A percentile compares a stretch with the other conserved stretches of the same genome.
Conservation (phyloP, 2,797 vertebrate species). For the Scyliorhinus canicula region DNA sequence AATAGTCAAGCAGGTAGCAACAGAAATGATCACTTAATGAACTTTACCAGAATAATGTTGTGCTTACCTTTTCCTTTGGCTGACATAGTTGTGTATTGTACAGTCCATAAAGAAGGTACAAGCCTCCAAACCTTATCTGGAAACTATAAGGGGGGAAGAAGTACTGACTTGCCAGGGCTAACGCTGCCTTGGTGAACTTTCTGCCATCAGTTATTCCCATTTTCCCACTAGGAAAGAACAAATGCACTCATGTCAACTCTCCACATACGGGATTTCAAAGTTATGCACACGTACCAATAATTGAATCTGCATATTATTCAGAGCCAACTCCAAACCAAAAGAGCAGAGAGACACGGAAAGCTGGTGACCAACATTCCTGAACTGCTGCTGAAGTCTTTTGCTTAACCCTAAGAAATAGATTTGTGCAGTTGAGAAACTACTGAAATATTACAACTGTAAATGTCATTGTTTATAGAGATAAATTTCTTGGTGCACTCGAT, state of each 20-base stretch:
- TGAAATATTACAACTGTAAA: neutral
- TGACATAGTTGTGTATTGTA: conserved; percentile 67
- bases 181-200: conserved; percentile 62
- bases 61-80: conserved; percentile 75
- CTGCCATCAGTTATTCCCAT: conserved; percentile 59
- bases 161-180: conserved; percentile 63
- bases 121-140: conserved; percentile 84
- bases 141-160: conserved; percentile 82
- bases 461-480: neutral
- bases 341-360: neutral
- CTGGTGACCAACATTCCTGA: neutral
- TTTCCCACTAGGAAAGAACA: conserved; percentile 62
- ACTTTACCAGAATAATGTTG: neutral
- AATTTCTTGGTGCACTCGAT: neutral
- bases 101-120: conserved; percentile 81
- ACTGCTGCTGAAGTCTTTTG: neutral
- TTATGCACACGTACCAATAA: neutral
- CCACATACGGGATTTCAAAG: neutral
- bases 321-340: neutral
- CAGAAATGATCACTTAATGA: neutral
- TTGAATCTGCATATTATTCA: neutral
- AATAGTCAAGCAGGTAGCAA: neutral
- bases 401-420: neutral
- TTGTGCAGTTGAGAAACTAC: neutral
- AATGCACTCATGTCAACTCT: neutral